These are phyloP conservation scores for Anguilla obscura DNA, from an alignment of 2,797 vertebrate genomes.

Conservation along the genomic window DNA sequence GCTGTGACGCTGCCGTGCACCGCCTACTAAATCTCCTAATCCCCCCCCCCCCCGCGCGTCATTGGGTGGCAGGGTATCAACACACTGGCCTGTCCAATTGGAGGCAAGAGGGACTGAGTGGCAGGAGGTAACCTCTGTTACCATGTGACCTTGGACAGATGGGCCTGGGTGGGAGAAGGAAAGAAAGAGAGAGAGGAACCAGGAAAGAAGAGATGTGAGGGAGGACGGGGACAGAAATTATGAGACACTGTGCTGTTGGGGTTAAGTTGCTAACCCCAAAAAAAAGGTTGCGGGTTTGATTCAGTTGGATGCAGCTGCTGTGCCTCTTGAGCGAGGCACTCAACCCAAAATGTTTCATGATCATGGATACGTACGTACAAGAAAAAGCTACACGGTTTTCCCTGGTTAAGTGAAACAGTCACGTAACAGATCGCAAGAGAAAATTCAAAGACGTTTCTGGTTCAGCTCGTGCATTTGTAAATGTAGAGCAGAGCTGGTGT, in stretches of 20 bases:
- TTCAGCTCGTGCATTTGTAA: neutral
- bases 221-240: neutral
- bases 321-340: no score
- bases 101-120: constrained; percentile 42
- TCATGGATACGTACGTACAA: neutral
- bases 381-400: neutral
- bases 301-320: neutral
- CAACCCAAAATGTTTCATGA: neutral
- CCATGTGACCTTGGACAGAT: constrained; percentile 61
- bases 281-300: constrained; percentile 28
- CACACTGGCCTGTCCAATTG: constrained; percentile 48
- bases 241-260: neutral
- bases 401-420: neutral
- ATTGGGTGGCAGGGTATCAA: constrained; percentile 49
- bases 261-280: constrained; percentile 17
- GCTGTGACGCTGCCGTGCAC: constrained; percentile 28
- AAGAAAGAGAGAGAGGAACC: neutral
- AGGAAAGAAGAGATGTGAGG: neutral
- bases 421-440: no score
- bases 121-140: constrained; percentile 43
- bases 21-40: constrained; percentile 43
- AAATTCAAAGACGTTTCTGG: neutral
- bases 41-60: constrained; percentile 29
- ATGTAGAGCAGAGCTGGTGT: neutral
- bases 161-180: constrained; percentile 42